Percentiles rank a stretch among this genome's conserved stretches.
phyloP scores from a whole-genome alignment of 2,797 vertebrate species.

The Allobates femoralis region DNA sequence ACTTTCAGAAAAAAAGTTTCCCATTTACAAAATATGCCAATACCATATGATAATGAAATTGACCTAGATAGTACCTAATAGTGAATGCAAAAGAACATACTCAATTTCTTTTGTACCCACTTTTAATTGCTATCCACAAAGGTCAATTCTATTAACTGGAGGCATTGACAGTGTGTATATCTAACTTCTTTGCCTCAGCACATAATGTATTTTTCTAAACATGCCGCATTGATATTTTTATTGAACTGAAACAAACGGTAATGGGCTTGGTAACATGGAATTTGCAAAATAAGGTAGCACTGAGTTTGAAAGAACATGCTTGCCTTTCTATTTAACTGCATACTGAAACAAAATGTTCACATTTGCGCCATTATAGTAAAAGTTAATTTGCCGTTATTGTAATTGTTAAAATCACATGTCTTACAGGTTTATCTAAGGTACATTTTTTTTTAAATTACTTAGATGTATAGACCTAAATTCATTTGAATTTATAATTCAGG shows the following conservation, averaged over 20 bases:
- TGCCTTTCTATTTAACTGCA: neutral
- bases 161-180: conserved; percentile 62
- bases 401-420: neutral
- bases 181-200: conserved; percentile 62
- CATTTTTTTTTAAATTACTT: neutral
- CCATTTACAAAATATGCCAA: conserved; percentile 62
- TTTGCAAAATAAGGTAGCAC: conserved; percentile 40
- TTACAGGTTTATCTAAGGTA: neutral
- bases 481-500: no score
- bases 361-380: neutral
- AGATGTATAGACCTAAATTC: neutral
- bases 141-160: conserved; percentile 65
- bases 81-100: conserved; percentile 64
- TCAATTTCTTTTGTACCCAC: conserved; percentile 65
- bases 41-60: conserved; percentile 63
- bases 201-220: conserved; percentile 65
- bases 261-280: conserved; percentile 50
- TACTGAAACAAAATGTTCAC: neutral
- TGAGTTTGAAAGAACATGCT: conserved; percentile 11
- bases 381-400: neutral
- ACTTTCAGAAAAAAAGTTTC: conserved; percentile 32
- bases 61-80: conserved; percentile 63
- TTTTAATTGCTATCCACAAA: conserved; percentile 65
- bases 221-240: conserved; percentile 64
- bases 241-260: conserved; percentile 62